Conservation (phyloP, 2,113 vertebrate species). For the Austrofundulus limnaeus region DNA sequence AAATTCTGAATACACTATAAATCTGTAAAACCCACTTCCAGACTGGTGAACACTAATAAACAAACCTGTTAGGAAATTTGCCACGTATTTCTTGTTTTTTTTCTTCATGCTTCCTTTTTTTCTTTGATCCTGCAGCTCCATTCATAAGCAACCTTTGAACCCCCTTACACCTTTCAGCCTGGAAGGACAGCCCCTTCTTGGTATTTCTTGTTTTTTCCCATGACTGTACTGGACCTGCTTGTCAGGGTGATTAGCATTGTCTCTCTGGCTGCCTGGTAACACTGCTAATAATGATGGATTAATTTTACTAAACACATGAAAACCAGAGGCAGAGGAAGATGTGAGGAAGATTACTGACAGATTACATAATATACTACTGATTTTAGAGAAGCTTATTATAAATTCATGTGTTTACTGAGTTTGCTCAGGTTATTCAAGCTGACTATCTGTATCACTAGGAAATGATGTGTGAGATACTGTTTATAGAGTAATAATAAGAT, state of each 20-base stretch:
- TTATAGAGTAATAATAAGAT: not conserved
- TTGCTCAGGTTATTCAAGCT: not conserved
- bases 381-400: not conserved
- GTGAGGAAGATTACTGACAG: not conserved
- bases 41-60: too few species aligned
- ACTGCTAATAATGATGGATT: slow-evolving; percentile 11
- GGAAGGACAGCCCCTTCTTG: too few species aligned
- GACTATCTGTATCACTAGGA: not conserved
- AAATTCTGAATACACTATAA: too few species aligned
- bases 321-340: not conserved
- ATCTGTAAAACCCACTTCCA: too few species aligned
- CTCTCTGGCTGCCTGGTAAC: slow-evolving; percentile 44
- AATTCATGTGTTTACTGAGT: not conserved
- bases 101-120: too few species aligned
- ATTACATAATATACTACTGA: not conserved
- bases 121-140: too few species aligned
- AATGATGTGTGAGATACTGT: not conserved
- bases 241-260: slow-evolving; percentile 30
- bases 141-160: too few species aligned
- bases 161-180: too few species aligned
- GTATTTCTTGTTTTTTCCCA: too few species aligned
- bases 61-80: too few species aligned
- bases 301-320: slow-evolving; percentile 2
- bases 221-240: not conserved
- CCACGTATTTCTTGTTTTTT: too few species aligned